Percentiles rank a stretch among this genome's conserved stretches.
Evolutionary conservation across 2,797 vertebrate genomes (phyloP).

Genomic region (Pseudopleuronectes americanus): DNA sequence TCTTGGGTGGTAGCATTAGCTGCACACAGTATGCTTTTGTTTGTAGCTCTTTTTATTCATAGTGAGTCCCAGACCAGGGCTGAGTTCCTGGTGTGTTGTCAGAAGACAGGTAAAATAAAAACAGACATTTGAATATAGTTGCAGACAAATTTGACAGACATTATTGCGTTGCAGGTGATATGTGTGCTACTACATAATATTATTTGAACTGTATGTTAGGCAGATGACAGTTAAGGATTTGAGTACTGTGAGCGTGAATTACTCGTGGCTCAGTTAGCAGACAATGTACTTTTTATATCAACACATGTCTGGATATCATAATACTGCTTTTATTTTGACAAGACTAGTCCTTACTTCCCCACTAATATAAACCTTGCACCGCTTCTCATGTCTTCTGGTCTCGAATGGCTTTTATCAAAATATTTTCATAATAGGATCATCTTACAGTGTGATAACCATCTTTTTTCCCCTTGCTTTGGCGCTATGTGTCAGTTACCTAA

Average conservation of each 20-base stretch:
- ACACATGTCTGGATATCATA: slow-evolving; percentile 65
- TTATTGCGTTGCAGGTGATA: background rate
- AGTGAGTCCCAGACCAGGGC: background rate
- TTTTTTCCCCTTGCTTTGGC: no score
- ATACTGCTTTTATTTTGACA: slow-evolving; percentile 64
- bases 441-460: background rate
- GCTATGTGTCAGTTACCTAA: no score
- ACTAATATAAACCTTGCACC: slow-evolving; percentile 49
- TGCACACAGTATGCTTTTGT: no score
- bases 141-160: background rate
- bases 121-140: background rate
- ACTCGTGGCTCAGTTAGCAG: slow-evolving; percentile 6
- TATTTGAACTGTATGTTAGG: slow-evolving; percentile 25
- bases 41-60: background rate
- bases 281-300: background rate
- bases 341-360: slow-evolving; percentile 57
- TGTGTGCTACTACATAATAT: slow-evolving; percentile 27
- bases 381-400: slow-evolving; percentile 9
- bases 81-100: background rate
- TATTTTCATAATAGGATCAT: background rate
- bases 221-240: slow-evolving; percentile 45
- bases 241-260: slow-evolving; percentile 48
- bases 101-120: background rate
- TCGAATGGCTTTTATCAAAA: slow-evolving; percentile 1
- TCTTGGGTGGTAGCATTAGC: no score